phyloP scores from a whole-genome alignment of 1,140 invertebrate species.

The Semibalanus balanoides region DNA sequence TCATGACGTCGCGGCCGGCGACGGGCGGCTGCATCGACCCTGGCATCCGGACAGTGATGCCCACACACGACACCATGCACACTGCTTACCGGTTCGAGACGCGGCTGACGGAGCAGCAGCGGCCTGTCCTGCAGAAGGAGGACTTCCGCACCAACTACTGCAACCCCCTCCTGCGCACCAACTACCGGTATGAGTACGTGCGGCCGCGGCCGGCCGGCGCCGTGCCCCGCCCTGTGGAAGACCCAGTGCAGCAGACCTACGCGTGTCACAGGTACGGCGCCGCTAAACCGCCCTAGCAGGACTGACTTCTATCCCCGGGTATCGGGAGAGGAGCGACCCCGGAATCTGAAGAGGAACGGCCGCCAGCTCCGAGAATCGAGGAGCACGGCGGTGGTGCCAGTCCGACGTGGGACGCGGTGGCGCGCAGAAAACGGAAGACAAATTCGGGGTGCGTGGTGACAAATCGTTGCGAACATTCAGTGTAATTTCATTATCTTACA shows the following conservation, averaged over 20 bases:
- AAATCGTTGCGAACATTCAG: too few species aligned
- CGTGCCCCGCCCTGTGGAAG: background rate
- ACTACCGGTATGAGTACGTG: background rate
- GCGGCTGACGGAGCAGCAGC: background rate
- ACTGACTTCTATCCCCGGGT: too few species aligned
- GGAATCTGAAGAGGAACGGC: too few species aligned
- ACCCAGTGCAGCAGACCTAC: background rate
- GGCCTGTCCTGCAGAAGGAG: background rate
- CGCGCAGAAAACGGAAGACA: too few species aligned
- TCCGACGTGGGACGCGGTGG: too few species aligned
- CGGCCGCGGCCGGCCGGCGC: too few species aligned
- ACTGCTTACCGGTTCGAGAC: background rate
- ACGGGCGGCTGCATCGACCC: background rate
- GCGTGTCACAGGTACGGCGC: constrained; percentile 41
- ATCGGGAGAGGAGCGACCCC: too few species aligned
- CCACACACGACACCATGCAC: background rate
- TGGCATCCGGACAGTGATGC: background rate
- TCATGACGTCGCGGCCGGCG: background rate
- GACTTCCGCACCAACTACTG: background rate
- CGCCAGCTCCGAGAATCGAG: too few species aligned
- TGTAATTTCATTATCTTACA: too few species aligned
- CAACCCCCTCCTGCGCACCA: background rate
- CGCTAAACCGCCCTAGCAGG: background rate
- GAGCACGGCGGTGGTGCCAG: too few species aligned
- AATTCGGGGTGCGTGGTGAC: too few species aligned